Conservation (phyloP, 2,888 invertebrate species). For the Philonicus albiceps region DNA sequence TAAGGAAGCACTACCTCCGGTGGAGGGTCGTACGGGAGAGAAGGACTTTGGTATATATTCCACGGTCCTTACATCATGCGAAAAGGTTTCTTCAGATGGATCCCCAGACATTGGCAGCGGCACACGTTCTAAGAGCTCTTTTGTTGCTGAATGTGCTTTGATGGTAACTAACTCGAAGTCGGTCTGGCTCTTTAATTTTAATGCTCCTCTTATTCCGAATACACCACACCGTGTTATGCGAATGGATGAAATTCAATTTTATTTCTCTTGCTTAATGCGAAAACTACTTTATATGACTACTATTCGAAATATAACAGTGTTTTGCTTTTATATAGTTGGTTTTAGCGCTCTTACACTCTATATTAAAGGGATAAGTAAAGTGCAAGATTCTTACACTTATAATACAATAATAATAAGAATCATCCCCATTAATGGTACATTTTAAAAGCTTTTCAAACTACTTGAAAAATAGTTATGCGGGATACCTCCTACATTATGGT, state of each 20-base stretch:
- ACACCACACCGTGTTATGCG: not conserved
- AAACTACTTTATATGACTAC: not conserved
- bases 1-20: not conserved
- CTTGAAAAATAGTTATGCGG: not conserved
- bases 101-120: not conserved
- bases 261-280: not conserved
- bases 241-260: not conserved
- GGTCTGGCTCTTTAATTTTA: not conserved
- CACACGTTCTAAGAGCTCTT: not conserved
- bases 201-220: not conserved
- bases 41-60: not conserved
- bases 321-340: not conserved
- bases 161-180: not conserved
- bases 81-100: not conserved
- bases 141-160: slow-evolving; percentile 18
- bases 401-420: not conserved
- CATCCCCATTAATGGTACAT: not conserved
- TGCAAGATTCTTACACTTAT: not conserved
- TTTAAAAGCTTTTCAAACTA: not conserved
- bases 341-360: not conserved
- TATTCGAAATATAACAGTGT: not conserved
- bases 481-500: not conserved
- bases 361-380: not conserved
- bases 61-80: not conserved
- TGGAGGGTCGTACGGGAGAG: not conserved